Conservation (phyloP, 2,797 vertebrate species). For the Alauda arvensis region DNA sequence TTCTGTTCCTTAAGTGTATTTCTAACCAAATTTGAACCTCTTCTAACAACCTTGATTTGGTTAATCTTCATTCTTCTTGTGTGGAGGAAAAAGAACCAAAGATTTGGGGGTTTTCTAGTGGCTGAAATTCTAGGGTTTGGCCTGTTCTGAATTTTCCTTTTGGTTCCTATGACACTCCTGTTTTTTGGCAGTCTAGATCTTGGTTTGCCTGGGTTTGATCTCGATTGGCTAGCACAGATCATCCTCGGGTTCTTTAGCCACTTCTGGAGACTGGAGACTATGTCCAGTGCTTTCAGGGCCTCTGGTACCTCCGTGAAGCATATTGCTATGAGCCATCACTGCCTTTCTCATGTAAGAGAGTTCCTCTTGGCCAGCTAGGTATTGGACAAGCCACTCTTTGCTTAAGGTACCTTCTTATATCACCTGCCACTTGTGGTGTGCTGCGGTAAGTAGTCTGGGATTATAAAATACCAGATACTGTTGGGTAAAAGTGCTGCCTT, state of each 20-base stretch:
- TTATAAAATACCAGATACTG: constrained; percentile 63
- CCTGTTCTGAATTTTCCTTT: constrained; percentile 93
- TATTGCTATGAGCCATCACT: constrained; percentile 70
- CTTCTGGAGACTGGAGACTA: constrained; percentile 73
- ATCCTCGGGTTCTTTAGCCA: constrained; percentile 86
- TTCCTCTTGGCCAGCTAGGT: constrained; percentile 95
- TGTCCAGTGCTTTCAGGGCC: constrained; percentile 75
- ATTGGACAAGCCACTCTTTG: constrained; percentile 95
- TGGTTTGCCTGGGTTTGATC: constrained; percentile 84
- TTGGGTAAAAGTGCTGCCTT: constrained; percentile 49
- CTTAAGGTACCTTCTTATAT: constrained; percentile 80
- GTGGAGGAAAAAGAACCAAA: constrained; percentile 75
- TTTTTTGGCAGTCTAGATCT: constrained; percentile 92
- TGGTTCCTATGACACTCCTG: constrained; percentile 94
- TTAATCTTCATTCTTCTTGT: constrained; percentile 82
- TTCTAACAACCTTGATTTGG: constrained; percentile 83
- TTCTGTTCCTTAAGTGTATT: constrained; percentile 55
- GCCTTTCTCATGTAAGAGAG: constrained; percentile 73
- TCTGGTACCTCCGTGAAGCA: constrained; percentile 69
- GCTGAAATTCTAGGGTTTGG: constrained; percentile 80
- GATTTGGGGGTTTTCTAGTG: constrained; percentile 71
- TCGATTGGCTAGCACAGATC: constrained; percentile 95
- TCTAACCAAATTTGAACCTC: constrained; percentile 80
- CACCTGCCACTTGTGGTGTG: constrained; percentile 63
- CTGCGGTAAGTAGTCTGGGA: constrained; percentile 70